A percentile compares a stretch with the other conserved stretches of the same genome.
Conservation (phyloP, 92 coral and sea anemone genomes). For the Umimayanthus kanabou region DNA sequence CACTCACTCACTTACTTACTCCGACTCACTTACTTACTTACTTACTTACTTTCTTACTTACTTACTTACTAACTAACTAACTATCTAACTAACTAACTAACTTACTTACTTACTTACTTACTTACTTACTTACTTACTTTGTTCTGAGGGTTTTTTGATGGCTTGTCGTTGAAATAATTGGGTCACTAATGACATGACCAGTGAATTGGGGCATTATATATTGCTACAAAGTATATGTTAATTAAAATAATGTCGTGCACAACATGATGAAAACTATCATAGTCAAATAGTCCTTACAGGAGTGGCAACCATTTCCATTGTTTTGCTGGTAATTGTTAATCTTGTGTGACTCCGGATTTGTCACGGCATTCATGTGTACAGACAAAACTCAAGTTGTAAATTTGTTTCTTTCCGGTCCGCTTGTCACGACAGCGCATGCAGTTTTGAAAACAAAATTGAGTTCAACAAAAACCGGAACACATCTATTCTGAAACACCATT, state of each 20-base stretch:
- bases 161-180: not conserved
- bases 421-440: not conserved
- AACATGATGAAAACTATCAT: no score
- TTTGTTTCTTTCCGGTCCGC: not conserved
- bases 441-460: not conserved
- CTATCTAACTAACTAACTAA: no score
- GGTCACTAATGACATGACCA: not conserved
- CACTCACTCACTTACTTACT: no score
- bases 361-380: not conserved
- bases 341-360: not conserved
- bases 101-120: no score
- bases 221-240: not conserved
- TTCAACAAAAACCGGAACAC: not conserved
- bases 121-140: no score
- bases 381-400: not conserved
- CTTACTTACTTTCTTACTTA: no score
- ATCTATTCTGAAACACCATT: not conserved
- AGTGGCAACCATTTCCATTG: not conserved
- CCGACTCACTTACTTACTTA: no score
- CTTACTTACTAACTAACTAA: no score
- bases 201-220: not conserved
- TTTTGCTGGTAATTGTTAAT: not conserved
- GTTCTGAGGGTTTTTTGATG: no score
- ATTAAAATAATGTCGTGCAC: not conserved
- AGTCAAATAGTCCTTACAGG: not conserved